These are phyloP conservation scores for Zaprionus vittiger DNA, from an alignment of 1,140 invertebrate species.

Conservation along the genomic window DNA sequence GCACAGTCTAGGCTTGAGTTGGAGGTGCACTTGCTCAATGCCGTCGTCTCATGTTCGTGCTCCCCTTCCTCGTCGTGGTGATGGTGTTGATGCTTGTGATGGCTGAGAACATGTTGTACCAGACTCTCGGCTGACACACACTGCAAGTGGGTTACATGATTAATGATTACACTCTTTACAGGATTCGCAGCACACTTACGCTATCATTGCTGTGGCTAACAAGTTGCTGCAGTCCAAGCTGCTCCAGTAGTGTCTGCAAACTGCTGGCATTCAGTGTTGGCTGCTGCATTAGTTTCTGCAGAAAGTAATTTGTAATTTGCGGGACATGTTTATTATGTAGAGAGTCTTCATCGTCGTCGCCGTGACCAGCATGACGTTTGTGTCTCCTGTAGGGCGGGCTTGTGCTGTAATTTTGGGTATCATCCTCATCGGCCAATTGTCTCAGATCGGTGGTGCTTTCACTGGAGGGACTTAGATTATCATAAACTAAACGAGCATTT, in stretches of 20 bases:
- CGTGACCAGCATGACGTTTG: conserved; percentile 73
- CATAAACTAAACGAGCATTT: conserved; percentile 65
- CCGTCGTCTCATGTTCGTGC: conserved; percentile 14
- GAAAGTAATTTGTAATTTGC: conserved; percentile 77
- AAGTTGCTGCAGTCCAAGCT: conserved; percentile 87
- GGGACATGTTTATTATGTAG: conserved; percentile 37
- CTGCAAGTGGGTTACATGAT: conserved; percentile 46
- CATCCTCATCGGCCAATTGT: conserved; percentile 61
- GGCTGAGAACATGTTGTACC: conserved; percentile 70
- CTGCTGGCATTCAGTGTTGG: conserved; percentile 45
- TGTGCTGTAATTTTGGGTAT: conserved; percentile 73
- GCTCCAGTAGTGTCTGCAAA: conserved; percentile 88
- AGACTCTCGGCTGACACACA: conserved; percentile 58
- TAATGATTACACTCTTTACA: not conserved
- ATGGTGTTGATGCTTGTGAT: conserved; percentile 48
- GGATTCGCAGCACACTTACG: conserved; percentile 79
- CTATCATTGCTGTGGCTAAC: conserved; percentile 84
- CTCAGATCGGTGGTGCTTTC: conserved; percentile 72
- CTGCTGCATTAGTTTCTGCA: conserved; percentile 86
- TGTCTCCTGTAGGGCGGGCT: conserved; percentile 67
- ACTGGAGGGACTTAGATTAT: conserved; percentile 69
- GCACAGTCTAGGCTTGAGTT: conserved; percentile 34
- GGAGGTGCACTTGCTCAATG: conserved; percentile 50
- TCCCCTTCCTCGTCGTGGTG: conserved; percentile 48
- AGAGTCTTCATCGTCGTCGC: conserved; percentile 35